Base-by-base conservation (phyloP, 1,140 invertebrate genomes). In the Ceratitis capitata region DNA sequence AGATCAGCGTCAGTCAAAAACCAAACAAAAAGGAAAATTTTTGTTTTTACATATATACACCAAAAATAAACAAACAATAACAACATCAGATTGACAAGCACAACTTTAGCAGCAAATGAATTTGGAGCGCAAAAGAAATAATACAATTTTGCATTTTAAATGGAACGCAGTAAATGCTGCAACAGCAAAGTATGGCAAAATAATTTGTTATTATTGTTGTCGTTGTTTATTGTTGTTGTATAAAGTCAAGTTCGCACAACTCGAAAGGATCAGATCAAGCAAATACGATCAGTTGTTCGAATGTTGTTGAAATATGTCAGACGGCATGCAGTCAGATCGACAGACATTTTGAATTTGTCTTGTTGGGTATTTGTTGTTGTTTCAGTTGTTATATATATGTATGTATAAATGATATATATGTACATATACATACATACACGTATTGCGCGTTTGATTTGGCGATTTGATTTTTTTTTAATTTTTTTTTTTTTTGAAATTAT, bases 321-420 rank as follows among this genome's bases (percentile, higher is more conserved):
- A 32, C 69, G 45, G 69, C 69, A 78, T 78, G 69, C 69, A 78
- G 69, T 47, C 69, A 5, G 69, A 78, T 78, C 69, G 69, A 12
- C 39, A 78, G 42, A 69, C 39, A 78, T 78, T n/a, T 78, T 12
- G 6, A 47, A 9, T 23, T 56, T n/a, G n/a, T n/a, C n/a, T 6
- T 61, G 56, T 26, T 26, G 26, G 3, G 56, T 26, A 61, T 26
- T 61, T 29, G 56, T 26, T 61, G 23, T 61, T 26, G n/a, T n/a
- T n/a, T n/a, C n/a, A 56, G n/a, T 61, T 61, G 56, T 61, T 14
- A 23, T 47, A 32, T 29, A 35, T 23, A 23, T 56, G 0, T 23
- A 56, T n/a, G 3, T n/a, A n/a, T n/a, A n/a, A 23, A n/a, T 2
- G 1, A 9, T 23, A 9, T 56, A 56, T 56, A 53, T 16, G 6